Evolutionary conservation across 1,140 invertebrate genomes (phyloP), one percentile per base, ranked within the genome.

Genomic region (Microplitis mediator): DNA sequence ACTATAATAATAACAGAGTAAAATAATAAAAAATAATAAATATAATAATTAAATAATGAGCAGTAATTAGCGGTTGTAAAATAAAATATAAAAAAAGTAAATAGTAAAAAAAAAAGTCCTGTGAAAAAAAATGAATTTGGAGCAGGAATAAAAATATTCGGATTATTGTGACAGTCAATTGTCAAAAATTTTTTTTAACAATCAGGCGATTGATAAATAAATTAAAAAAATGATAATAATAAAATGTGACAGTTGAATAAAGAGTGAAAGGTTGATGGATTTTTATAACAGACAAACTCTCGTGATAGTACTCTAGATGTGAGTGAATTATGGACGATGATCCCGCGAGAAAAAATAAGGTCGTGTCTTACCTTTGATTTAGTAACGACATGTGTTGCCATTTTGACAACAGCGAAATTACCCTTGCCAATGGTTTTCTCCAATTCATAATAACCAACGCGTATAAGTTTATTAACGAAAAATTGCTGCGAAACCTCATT

Each of bases 331-430:
- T 51, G 14, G 52, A 32, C 52, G 65, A 67, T 66, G 32, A 31
- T n/a, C 39, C 51, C 50, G 50, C 50, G 50, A 67, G 51, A 69
- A 65, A 76, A 74, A 67, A n/a, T 4, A 34, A 63, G 51, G 61
- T 31, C 16, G 35, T 54, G 31, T 81, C 88, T 89, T 90, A 98
- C 97, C 95, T 99, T 97, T 81, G 96, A 96, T 91, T 98, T 98
- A 74, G 97, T 99, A 86, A 99, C 95, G 85, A 96, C 92, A 90
- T 99, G 98, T 86, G 94, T 94, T 79, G 97, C 98, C 87, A 98
- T 91, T 90, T 99, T 99, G 76, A 99, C 98, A 81, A 99, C 95
- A 72, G 98, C 97, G 90, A 99, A 99, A 90, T 99, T 99, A 72
- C 98, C 98, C 88, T 98, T 99, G 79, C 98, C 95, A 81, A 99